phyloP scores from a whole-genome alignment of 2,888 invertebrate genomes.

The Hirtodrosophila alboralis region DNA sequence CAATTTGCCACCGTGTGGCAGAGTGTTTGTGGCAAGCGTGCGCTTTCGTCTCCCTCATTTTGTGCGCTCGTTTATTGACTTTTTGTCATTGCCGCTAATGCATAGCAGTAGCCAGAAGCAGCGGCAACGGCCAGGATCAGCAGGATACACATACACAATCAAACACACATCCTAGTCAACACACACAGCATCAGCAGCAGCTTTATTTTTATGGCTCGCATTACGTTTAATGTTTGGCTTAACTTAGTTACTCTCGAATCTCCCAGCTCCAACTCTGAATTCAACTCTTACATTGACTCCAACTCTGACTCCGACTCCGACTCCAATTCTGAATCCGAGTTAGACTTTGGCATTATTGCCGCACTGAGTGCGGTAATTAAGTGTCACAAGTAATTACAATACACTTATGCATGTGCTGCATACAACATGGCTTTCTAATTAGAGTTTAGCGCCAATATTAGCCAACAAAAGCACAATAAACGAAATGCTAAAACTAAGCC shows the following conservation, averaged over 20 bases:
- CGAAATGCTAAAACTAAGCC: slow-evolving; percentile 2
- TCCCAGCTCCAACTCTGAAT: slow-evolving; percentile 12
- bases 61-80: slow-evolving; percentile 69
- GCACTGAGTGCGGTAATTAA: slow-evolving; percentile 72
- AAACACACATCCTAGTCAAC: slow-evolving; percentile 4
- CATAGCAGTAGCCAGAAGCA: slow-evolving; percentile 62
- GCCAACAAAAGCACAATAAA: slow-evolving; percentile 10
- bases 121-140: slow-evolving; percentile 31
- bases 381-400: slow-evolving; percentile 80
- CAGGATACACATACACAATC: slow-evolving; percentile 26
- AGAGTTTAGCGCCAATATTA: slow-evolving; percentile 70
- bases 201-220: slow-evolving; percentile 75
- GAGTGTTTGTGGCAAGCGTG: slow-evolving; percentile 16
- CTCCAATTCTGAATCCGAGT: slow-evolving; percentile 3
- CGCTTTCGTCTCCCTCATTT: slow-evolving; percentile 14
- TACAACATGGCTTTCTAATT: slow-evolving; percentile 74
- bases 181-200: slow-evolving; percentile 56
- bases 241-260: slow-evolving; percentile 69
- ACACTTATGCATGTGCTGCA: slow-evolving; percentile 72
- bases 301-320: slow-evolving; percentile 14
- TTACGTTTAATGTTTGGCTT: slow-evolving; percentile 78
- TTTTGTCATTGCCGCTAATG: slow-evolving; percentile 77
- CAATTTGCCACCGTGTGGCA: slow-evolving; percentile 65
- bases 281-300: slow-evolving; percentile 2
- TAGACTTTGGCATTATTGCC: slow-evolving; percentile 31